A percentile compares a stretch with the other conserved stretches of the same genome.
phyloP scores from a whole-genome alignment of 2,797 vertebrate genomes.

The Podarcis siculus region DNA sequence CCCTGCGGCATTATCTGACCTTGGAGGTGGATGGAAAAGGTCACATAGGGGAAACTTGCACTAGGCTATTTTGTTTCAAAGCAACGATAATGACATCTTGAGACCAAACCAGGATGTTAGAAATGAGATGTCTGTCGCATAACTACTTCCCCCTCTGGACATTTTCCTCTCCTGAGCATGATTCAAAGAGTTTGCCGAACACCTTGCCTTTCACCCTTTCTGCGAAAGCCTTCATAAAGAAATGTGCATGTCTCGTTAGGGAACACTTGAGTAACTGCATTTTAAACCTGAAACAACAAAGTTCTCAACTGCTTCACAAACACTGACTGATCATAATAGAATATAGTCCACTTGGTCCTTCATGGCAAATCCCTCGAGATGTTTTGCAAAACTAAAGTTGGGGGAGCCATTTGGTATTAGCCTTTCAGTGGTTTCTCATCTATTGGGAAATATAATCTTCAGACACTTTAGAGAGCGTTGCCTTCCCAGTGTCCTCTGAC shows the following conservation, averaged over 20 bases:
- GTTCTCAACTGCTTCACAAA: neutral
- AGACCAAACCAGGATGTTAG: neutral
- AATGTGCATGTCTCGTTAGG: neutral
- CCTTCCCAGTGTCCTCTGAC: too few relatives aligned
- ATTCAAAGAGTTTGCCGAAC: constrained; percentile 1
- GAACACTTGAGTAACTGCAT: neutral
- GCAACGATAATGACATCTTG: neutral
- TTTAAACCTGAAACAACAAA: neutral
- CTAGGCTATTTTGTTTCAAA: constrained; percentile 15
- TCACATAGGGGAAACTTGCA: neutral
- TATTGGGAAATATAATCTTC: neutral
- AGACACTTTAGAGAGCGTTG: neutral
- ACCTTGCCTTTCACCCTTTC: neutral
- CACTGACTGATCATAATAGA: neutral
- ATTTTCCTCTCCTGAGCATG: constrained; percentile 22
- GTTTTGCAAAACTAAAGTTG: neutral
- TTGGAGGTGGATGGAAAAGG: neutral
- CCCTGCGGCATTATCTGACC: constrained; percentile 9
- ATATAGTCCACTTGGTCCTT: neutral
- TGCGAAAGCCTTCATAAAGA: neutral
- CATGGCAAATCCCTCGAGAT: neutral
- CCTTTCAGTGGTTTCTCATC: neutral
- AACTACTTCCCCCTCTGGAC: constrained; percentile 23
- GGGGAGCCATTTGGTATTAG: neutral
- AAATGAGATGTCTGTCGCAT: neutral